Evolutionary conservation across 2,797 vertebrate genomes (phyloP), one percentile per base, ranked within the genome.

Genomic region (Limosa lapponica): DNA sequence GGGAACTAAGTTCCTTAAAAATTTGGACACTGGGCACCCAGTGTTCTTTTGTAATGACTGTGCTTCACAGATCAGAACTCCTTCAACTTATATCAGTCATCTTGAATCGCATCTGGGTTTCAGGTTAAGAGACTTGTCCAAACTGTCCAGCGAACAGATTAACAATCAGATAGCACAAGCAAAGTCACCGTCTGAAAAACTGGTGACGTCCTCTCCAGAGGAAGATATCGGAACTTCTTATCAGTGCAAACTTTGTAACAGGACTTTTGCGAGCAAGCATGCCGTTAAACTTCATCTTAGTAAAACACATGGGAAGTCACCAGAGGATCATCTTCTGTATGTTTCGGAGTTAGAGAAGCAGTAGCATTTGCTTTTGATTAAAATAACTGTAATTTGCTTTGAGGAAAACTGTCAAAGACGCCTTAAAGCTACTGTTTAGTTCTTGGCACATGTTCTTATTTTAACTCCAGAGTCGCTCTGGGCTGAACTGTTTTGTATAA

Each of bases 1-100:
- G 94, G 99, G 99, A 96, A 99, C 99, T 95, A 99, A 99, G 98
- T 99, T 99, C 98, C 98, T 99, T 97, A 99, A 99, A 98, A 99
- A 99, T 98, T 98, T 99, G 98, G 99, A 99, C 98, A 99, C 99
- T 17, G 99, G 99, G 81, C 99, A 99, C 97, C 99, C 99, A 1
- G 99, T 99, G 96, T 99, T 99, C 98, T 99, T 99, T 98, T 99
- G 99, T 98, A 99, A 99, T 14, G 99, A 99, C 98, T 99, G 99
- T 71, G 99, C 99, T 51, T 99, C 99, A 27, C 99, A 99, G 98
- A 99, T 99, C 97, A 99, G 99, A 97, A 99, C 99, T 94, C 99
- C 99, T 20, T 99, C 99, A 83, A 99, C 99, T 14, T 99, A 99
- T 15, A 99, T 99, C 97, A 99, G 99, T 97, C 99, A 99, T 97